phyloP scores from a whole-genome alignment of 1,140 invertebrate species.

The Lepidurus packardi region DNA sequence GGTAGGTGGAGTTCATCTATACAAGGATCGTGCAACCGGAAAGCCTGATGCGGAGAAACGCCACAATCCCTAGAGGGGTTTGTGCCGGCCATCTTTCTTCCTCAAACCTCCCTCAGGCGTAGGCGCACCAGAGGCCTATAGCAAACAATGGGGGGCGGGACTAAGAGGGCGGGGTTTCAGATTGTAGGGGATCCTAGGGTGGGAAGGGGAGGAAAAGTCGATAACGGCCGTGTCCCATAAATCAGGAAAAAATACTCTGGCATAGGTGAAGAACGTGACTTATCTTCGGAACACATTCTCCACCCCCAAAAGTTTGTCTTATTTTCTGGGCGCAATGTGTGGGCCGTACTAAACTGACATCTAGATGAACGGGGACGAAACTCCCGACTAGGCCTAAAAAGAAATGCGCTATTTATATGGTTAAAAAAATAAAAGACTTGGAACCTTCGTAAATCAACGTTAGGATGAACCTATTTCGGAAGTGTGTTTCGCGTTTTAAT shows the following conservation, averaged over 20 bases:
- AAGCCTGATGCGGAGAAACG: background rate
- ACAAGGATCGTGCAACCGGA: background rate
- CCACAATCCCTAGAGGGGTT: background rate
- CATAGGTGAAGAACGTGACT: background rate
- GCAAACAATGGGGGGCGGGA: background rate
- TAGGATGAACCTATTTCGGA: background rate
- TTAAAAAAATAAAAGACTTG: background rate
- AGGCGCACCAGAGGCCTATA: background rate
- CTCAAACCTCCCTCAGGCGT: background rate
- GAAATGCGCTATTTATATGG: background rate
- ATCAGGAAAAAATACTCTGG: background rate
- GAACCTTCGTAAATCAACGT: background rate
- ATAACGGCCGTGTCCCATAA: background rate
- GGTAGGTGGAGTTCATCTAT: background rate
- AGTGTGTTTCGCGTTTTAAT: conserved; percentile 15
- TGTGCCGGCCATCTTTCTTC: background rate
- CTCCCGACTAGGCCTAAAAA: conserved; percentile 24
- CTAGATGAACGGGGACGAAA: background rate
- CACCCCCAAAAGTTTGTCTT: background rate
- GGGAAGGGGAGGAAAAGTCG: background rate
- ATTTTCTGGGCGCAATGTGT: background rate
- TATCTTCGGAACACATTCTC: background rate
- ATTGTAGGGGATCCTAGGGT: background rate
- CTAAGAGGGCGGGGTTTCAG: background rate
- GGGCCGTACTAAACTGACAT: conserved; percentile 26